These are phyloP conservation scores for Polia nebulosa DNA, from an alignment of 2,888 invertebrate genomes.

Conservation along the genomic window DNA sequence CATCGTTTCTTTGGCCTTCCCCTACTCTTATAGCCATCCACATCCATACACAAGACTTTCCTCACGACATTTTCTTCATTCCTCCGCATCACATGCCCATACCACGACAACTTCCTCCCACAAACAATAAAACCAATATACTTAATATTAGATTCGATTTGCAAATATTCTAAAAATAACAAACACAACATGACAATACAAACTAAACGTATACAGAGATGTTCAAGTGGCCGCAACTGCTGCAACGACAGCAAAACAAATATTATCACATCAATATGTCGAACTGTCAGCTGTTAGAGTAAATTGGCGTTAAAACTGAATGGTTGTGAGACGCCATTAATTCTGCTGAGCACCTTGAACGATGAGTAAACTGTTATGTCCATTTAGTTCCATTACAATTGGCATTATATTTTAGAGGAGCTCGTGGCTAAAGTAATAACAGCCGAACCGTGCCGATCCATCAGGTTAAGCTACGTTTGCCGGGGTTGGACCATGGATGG, in stretches of 20 bases:
- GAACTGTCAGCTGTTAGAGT: background rate
- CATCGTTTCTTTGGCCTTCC: no score
- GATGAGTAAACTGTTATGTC: background rate
- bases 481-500: background rate
- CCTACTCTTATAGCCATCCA: no score
- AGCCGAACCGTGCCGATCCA: background rate
- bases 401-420: background rate
- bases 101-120: no score
- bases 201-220: conserved; percentile 1
- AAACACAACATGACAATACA: background rate
- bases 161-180: conserved; percentile 8
- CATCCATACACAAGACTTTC: no score
- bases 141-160: no score
- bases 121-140: no score
- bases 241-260: conserved; percentile 32
- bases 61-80: no score
- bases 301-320: conserved; percentile 40
- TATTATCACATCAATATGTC: conserved; percentile 8
- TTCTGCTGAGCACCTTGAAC: background rate
- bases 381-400: background rate
- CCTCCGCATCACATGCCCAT: no score
- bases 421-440: no score
- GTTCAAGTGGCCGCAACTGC: conserved; percentile 13
- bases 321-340: conserved; percentile 13
- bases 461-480: no score